Conservation (phyloP, 2,113 vertebrate genomes). For the Pygoscelis antarcticus region DNA sequence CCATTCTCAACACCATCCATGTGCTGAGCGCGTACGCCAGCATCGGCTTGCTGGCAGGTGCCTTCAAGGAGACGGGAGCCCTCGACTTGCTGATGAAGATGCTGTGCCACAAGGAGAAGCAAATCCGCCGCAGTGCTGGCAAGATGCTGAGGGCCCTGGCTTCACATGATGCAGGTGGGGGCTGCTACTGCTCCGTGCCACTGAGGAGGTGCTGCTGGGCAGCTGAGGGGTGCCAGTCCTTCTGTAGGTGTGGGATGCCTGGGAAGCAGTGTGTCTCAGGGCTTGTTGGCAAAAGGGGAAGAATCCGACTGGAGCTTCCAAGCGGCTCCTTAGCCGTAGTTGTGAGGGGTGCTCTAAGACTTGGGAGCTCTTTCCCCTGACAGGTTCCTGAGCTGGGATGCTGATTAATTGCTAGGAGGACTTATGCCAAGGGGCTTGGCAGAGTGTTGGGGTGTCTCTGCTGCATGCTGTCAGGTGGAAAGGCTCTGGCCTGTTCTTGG, state of each 20-base stretch:
- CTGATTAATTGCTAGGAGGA: background rate
- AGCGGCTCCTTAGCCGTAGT: background rate
- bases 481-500: background rate
- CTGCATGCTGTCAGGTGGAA: background rate
- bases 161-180: conserved; percentile 87
- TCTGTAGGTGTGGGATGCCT: background rate
- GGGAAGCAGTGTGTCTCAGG: background rate
- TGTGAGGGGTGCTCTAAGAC: background rate
- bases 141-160: conserved; percentile 91
- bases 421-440: background rate
- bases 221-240: background rate
- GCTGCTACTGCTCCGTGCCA: background rate
- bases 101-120: conserved; percentile 88
- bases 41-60: conserved; percentile 85
- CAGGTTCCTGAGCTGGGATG: background rate
- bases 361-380: background rate
- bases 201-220: background rate
- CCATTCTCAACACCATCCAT: conserved; percentile 88
- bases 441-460: background rate
- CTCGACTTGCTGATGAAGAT: conserved; percentile 91
- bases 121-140: conserved; percentile 86
- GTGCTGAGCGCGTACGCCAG: conserved; percentile 86
- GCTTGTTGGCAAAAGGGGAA: background rate
- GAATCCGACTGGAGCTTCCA: background rate
- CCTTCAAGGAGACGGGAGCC: conserved; percentile 90